Conservation (phyloP, 2,888 invertebrate species). For the Napeogenes inachia region DNA sequence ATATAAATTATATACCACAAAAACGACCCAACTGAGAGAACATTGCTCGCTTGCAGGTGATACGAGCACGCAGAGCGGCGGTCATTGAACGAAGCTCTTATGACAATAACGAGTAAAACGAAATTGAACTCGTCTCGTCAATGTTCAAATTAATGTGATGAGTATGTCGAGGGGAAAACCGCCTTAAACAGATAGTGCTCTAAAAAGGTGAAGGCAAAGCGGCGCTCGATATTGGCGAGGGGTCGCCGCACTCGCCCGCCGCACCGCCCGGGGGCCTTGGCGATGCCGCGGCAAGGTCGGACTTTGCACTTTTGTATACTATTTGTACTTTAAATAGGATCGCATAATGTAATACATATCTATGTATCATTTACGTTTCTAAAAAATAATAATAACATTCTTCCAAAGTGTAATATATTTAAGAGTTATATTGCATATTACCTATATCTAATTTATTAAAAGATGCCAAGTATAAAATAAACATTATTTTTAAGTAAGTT, state of each 20-base stretch:
- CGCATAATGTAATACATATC: too few species aligned
- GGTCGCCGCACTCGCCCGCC: constrained; percentile 43
- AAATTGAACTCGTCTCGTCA: constrained; percentile 11
- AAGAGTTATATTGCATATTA: too few species aligned
- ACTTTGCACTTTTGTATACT: constrained; percentile 28
- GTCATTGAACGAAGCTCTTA: constrained; percentile 22
- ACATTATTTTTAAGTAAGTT: neutral
- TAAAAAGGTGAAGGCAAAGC: constrained; percentile 16
- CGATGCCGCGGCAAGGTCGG: constrained; percentile 55
- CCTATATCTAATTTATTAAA: too few species aligned
- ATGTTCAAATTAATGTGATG: constrained; percentile 12
- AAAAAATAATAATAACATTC: too few species aligned
- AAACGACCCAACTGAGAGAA: neutral
- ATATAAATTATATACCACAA: neutral
- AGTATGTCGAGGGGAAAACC: constrained; percentile 5
- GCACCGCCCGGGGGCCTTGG: constrained; percentile 44
- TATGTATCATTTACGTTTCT: too few species aligned
- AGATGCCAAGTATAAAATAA: too few species aligned
- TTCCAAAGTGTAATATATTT: too few species aligned
- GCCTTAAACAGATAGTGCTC: neutral
- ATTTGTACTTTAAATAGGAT: too few species aligned
- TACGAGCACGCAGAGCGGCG: constrained; percentile 24
- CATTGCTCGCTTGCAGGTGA: neutral
- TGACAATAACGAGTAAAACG: constrained; percentile 2
- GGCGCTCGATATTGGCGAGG: constrained; percentile 21